phyloP scores from a whole-genome alignment of 2,888 invertebrate genomes.

The Chydorus sphaericus region DNA sequence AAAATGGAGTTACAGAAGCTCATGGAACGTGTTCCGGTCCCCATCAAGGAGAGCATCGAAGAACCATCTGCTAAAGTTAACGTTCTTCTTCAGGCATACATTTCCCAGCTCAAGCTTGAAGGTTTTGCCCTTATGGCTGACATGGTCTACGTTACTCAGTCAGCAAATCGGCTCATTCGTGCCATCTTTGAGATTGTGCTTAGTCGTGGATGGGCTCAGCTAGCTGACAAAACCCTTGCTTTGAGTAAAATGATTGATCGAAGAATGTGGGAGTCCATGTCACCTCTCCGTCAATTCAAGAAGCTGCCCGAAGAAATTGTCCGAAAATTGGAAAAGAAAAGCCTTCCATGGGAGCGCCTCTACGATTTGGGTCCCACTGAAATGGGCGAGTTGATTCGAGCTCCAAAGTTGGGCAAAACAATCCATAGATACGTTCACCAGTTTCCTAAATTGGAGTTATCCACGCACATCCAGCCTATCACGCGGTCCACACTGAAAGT shows the following conservation, averaged over 20 bases:
- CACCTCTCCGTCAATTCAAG: constrained; percentile 87
- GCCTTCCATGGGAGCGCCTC: constrained; percentile 81
- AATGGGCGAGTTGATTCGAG: constrained; percentile 82
- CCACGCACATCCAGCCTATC: constrained; percentile 95
- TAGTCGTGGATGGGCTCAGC: constrained; percentile 83
- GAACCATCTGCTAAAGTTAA: constrained; percentile 95
- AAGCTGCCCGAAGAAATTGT: constrained; percentile 96
- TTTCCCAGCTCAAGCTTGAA: constrained; percentile 93
- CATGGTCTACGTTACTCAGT: constrained; percentile 98
- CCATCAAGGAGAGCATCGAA: constrained; percentile 96
- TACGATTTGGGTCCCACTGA: constrained; percentile 95
- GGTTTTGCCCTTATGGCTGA: constrained; percentile 98
- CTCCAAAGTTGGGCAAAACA: constrained; percentile 84
- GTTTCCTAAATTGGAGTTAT: constrained; percentile 87
- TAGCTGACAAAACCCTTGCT: constrained; percentile 88
- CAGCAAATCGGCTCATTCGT: constrained; percentile 81
- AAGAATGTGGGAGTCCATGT: constrained; percentile 99
- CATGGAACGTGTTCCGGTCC: constrained; percentile 92
- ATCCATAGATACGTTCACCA: constrained; percentile 94
- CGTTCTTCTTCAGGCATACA: constrained; percentile 89
- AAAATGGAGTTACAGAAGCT: constrained; percentile 90
- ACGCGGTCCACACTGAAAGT: constrained; percentile 81
- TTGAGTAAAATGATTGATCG: constrained; percentile 98
- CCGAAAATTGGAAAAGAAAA: constrained; percentile 95
- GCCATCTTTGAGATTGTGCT: constrained; percentile 97